Conservation (phyloP, 2,797 vertebrate species). For the Pangasius mekongensis region DNA sequence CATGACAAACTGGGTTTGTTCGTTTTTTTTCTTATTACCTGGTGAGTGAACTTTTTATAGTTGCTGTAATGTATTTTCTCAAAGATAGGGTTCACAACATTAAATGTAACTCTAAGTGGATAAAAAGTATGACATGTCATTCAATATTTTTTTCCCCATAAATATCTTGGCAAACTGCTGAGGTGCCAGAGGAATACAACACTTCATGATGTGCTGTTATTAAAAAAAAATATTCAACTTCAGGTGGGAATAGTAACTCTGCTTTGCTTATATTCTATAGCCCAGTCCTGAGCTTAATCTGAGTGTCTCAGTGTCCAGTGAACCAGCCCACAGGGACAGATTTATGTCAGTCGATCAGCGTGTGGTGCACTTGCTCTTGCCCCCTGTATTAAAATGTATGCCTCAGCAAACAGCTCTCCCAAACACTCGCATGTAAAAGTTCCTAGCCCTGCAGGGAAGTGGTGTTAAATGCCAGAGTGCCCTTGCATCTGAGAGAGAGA, state of each 20-base stretch:
- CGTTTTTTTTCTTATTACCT: not conserved
- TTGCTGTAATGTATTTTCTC: not conserved
- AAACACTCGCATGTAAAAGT: conserved; percentile 52
- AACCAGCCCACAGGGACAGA: conserved; percentile 4
- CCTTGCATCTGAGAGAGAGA: conserved; percentile 56
- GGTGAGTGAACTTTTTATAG: not conserved
- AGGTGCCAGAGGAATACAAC: not conserved
- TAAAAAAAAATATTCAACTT: not conserved
- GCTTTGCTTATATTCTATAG: not conserved
- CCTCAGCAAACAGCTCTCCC: conserved; percentile 36
- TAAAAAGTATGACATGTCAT: not conserved
- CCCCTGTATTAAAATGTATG: conserved; percentile 41
- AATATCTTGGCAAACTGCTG: not conserved
- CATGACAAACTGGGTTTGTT: not conserved
- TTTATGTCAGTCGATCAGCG: conserved; percentile 11
- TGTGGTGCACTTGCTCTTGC: conserved; percentile 23
- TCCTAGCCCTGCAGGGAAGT: conserved; percentile 47
- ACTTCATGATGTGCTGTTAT: not conserved
- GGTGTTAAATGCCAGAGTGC: conserved; percentile 65
- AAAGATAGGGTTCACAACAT: not conserved
- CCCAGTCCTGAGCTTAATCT: conserved; percentile 11
- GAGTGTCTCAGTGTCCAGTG: not conserved
- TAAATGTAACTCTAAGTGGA: not conserved
- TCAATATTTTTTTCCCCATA: not conserved
- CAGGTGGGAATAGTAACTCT: not conserved